A percentile compares a stretch with the other conserved stretches of the same genome.
Evolutionary conservation across 2,797 vertebrate species (phyloP).

Genomic region (Bovichtus variegatus): DNA sequence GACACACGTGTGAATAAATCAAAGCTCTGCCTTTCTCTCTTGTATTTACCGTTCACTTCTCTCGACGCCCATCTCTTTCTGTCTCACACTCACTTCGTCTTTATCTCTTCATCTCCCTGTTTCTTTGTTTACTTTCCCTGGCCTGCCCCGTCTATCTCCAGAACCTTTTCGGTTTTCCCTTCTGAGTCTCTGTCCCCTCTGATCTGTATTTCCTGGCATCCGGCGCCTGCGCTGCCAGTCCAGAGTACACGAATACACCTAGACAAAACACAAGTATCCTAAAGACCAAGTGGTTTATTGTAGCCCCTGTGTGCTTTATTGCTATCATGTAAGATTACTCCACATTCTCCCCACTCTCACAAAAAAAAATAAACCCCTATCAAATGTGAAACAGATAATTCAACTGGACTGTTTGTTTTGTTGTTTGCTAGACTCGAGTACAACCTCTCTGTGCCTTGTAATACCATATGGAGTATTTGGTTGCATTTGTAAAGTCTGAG

Average conservation of each 20-base stretch:
- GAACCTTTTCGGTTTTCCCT: conserved; percentile 35
- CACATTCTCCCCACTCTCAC: conserved; percentile 13
- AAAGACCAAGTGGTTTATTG: conserved; percentile 32
- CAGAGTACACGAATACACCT: conserved; percentile 42
- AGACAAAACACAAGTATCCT: conserved; percentile 37
- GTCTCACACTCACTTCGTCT: conserved; percentile 21
- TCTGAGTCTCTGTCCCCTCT: conserved; percentile 30
- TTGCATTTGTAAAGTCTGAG: background rate
- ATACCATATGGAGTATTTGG: background rate
- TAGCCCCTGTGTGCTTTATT: conserved; percentile 13
- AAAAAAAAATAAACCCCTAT: conserved; percentile 6
- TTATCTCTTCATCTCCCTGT: conserved; percentile 28
- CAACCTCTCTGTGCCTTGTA: conserved; percentile 4
- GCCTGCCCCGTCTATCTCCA: conserved; percentile 15
- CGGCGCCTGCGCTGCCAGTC: conserved; percentile 32
- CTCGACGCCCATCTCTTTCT: background rate
- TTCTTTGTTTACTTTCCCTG: conserved; percentile 52
- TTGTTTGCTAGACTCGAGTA: background rate
- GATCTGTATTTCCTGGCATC: conserved; percentile 60
- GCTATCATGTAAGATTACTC: conserved; percentile 33
- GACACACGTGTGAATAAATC: conserved; percentile 10
- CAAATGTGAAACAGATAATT: background rate
- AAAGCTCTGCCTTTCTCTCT: conserved; percentile 7
- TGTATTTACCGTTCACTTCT: conserved; percentile 5
- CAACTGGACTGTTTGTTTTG: conserved; percentile 7